Conservation (phyloP, 2,113 vertebrate genomes). For the Nibea coibor region DNA sequence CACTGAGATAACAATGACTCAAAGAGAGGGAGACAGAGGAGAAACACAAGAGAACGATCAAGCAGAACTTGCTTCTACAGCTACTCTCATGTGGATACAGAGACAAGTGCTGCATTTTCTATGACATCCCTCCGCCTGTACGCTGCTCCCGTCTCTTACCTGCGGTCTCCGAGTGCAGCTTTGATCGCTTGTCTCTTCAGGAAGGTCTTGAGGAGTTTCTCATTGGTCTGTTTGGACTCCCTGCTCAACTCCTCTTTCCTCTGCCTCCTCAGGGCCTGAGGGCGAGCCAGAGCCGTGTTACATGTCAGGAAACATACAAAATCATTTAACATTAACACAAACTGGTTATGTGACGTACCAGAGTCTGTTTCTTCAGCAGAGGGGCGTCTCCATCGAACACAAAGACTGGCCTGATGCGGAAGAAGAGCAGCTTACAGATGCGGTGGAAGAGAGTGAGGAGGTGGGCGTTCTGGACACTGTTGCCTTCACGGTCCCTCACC, state of each 20-base stretch:
- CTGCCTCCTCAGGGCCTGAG: constrained; percentile 92
- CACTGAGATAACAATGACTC: neutral
- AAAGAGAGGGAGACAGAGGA: neutral
- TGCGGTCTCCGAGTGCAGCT: constrained; percentile 87
- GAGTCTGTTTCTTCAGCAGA: constrained; percentile 93
- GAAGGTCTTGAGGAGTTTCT: constrained; percentile 93
- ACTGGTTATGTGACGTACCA: constrained; percentile 82
- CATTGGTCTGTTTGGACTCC: constrained; percentile 91
- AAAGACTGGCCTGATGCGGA: constrained; percentile 94
- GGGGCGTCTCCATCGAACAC: constrained; percentile 98
- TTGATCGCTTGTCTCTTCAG: constrained; percentile 95
- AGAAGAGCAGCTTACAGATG: constrained; percentile 96
- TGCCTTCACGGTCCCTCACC: constrained; percentile 89
- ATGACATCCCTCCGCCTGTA: neutral
- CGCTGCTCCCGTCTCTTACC: constrained; percentile 73
- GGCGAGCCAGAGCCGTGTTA: neutral
- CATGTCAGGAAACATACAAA: neutral
- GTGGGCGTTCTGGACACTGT: constrained; percentile 91
- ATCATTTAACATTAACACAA: neutral
- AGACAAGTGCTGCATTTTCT: neutral
- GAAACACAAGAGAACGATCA: neutral
- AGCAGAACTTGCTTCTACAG: neutral
- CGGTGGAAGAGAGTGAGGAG: constrained; percentile 95
- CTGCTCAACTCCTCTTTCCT: constrained; percentile 87
- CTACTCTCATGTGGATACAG: neutral